Base-by-base conservation (phyloP, 2,888 invertebrate species). In the Heterodera filipjevi region DNA sequence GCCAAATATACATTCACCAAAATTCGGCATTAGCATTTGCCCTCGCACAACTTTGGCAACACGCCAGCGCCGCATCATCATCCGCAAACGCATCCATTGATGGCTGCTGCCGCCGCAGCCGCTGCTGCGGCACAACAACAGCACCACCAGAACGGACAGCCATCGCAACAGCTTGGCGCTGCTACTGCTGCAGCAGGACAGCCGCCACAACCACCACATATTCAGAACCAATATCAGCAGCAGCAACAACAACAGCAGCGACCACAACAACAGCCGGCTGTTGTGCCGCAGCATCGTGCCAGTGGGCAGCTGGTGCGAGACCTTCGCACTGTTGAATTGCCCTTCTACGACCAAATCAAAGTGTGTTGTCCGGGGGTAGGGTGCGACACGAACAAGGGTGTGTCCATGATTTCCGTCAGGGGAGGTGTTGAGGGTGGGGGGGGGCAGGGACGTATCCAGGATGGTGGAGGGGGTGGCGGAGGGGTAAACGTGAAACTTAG, bases 251-350 rank as follows among this genome's bases (percentile, higher is more conserved):
- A 64, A n/a, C 44, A 19, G 35, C 70, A 66, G 49, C 68, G 33
- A 16, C 76, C 10, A 32, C 70, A 35, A 32, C 30, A 6, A 32
- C 33, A 33, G 35, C 27, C 71, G 39, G 30, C 35, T 22, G 35
- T 71, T 19, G 33, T 71, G 46, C 71, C 71, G n/a, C 19, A 39
- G 44, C 71, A 35, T 1, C 39, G 16, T 16, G 44, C n/a, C 39
- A 35, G 30, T 44, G 76, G 76, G 12, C 53, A 72, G 27, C 19
- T 46, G 19, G 66, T 77, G 30, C 78, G 76, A 5, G 68, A 79
- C 59, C 39, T 79, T 32, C 78, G 77, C 32, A 82, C 64, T n/a
- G 76, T 81, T 33, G 72, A 68, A 39, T 64, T 81, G 71, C 81
- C 81, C 10, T 81, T 81, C 39, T 81, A 68, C 53, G 82, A 81